Conservation (phyloP, 35 echinoderm and acorn worm species). For the Apostichopus californicus region DNA sequence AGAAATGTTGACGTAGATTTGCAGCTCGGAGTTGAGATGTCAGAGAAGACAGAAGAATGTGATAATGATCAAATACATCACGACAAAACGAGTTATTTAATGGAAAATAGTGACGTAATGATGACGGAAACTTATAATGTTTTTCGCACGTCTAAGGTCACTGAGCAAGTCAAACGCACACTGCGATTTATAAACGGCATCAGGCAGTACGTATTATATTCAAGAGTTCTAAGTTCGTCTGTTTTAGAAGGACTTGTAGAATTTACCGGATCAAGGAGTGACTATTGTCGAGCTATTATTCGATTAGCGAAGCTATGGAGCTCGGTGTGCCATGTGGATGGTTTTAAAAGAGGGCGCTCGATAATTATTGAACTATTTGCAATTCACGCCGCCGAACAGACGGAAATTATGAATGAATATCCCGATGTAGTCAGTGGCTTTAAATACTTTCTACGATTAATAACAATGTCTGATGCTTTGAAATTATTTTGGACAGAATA, state of each 20-base stretch:
- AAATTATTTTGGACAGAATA: constrained; percentile 20
- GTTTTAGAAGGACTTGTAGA: background rate
- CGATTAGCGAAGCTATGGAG: too few relatives aligned
- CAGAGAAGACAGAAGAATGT: too few relatives aligned
- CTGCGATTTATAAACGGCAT: background rate
- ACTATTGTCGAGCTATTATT: too few relatives aligned
- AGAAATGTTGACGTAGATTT: background rate
- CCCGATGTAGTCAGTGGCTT: background rate
- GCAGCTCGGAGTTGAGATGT: background rate
- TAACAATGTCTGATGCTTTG: background rate
- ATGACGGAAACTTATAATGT: too few relatives aligned
- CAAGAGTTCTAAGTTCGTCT: background rate
- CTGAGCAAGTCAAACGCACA: background rate
- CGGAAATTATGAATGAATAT: background rate
- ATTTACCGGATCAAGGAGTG: constrained; percentile 19
- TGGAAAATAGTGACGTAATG: too few relatives aligned
- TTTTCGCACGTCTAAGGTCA: too few relatives aligned
- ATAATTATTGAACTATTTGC: too few relatives aligned
- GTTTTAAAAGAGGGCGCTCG: too few relatives aligned
- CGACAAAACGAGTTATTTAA: too few relatives aligned
- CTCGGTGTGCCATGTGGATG: too few relatives aligned
- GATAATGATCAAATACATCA: background rate
- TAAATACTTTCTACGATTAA: constrained; percentile 20
- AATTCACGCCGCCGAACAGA: too few relatives aligned
- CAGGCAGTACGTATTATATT: background rate